These are phyloP conservation scores for Himalopsyche phryganea DNA, from an alignment of 1,140 invertebrate genomes.

Conservation along the genomic window DNA sequence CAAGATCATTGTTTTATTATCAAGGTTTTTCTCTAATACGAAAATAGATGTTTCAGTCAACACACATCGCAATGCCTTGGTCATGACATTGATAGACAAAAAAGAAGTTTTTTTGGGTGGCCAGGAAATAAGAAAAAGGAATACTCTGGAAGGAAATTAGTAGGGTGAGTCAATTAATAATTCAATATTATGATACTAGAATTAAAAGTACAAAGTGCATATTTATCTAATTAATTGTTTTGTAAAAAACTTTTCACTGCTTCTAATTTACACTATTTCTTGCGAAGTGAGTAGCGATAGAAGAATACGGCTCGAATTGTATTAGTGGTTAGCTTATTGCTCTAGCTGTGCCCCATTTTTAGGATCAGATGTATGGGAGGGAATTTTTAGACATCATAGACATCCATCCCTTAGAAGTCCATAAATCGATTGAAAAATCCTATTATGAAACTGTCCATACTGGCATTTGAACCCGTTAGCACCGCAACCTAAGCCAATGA, in stretches of 20 bases:
- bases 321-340: neutral
- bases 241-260: neutral
- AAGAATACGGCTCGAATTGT: neutral
- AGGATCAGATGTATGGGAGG: too few relatives aligned
- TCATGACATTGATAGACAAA: slow-evolving; percentile 29
- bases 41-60: slow-evolving; percentile 26
- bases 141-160: slow-evolving; percentile 66
- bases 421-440: too few relatives aligned
- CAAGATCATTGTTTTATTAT: slow-evolving; percentile 9
- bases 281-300: neutral
- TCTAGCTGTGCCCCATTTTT: neutral
- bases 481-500: too few relatives aligned
- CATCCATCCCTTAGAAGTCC: too few relatives aligned
- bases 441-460: too few relatives aligned
- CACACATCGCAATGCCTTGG: slow-evolving; percentile 10
- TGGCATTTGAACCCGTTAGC: too few relatives aligned
- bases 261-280: neutral
- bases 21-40: slow-evolving; percentile 22
- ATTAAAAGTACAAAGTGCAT: neutral
- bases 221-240: neutral
- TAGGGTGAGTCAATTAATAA: slow-evolving; percentile 56
- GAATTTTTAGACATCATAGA: too few relatives aligned
- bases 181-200: neutral
- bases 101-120: slow-evolving; percentile 44
- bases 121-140: slow-evolving; percentile 51